Evolutionary conservation across 2,113 vertebrate genomes (phyloP).

Genomic region (Ginglymostoma cirratum): DNA sequence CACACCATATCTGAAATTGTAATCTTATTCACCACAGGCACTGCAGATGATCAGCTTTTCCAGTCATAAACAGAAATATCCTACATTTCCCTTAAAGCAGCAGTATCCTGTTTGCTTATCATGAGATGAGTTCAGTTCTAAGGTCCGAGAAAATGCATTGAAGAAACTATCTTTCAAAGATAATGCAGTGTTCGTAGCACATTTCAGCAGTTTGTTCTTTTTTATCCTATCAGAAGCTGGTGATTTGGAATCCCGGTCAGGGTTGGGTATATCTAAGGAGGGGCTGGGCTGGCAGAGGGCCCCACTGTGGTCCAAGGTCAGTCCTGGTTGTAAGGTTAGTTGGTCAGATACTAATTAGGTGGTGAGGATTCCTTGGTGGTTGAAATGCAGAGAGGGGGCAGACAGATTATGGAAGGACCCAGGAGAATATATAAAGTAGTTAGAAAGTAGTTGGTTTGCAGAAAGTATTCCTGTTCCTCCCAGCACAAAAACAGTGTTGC

Average conservation of each 20-base stretch:
- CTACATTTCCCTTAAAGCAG: not conserved
- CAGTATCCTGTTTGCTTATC: not conserved
- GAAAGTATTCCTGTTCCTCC: not conserved
- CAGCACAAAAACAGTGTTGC: not conserved
- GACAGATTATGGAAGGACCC: too few species aligned
- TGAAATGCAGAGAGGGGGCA: not conserved
- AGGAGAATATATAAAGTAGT: not conserved
- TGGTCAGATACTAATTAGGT: not conserved
- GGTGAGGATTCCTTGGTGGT: not conserved
- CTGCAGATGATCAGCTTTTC: constrained; percentile 19
- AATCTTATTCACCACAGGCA: constrained; percentile 32
- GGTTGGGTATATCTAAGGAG: too few species aligned
- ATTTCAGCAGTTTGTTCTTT: not conserved
- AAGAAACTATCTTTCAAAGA: not conserved
- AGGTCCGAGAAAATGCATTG: not conserved
- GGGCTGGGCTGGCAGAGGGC: too few species aligned
- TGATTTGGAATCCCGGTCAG: too few species aligned
- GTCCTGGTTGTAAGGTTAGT: not conserved
- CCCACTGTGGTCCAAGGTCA: not conserved
- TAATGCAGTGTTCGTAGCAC: too few species aligned
- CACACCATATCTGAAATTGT: constrained; percentile 32
- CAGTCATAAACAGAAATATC: not conserved
- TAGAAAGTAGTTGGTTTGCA: too few species aligned
- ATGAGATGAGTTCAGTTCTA: not conserved
- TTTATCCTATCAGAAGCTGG: not conserved